Conservation (phyloP, 2,888 invertebrate genomes). For the Julus scandinavius region DNA sequence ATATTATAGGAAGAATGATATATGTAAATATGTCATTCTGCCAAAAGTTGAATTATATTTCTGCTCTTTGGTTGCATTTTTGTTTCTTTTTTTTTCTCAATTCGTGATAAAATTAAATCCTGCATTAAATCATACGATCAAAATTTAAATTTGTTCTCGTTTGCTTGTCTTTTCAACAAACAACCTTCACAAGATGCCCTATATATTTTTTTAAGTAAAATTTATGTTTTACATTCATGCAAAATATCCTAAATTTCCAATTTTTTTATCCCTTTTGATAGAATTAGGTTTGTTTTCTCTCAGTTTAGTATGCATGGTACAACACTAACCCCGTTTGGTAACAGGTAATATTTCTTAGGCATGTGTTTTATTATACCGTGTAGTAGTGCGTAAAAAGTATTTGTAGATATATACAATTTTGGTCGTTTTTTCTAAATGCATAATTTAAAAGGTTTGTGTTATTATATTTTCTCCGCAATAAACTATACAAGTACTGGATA, state of each 20-base stretch:
- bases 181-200: background rate
- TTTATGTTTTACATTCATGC: background rate
- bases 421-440: background rate
- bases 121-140: no score
- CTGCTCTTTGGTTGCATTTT: no score
- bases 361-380: background rate
- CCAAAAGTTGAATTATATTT: no score
- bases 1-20: no score
- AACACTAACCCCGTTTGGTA: background rate
- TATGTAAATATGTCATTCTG: no score
- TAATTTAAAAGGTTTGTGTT: background rate
- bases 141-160: no score
- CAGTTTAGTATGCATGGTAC: background rate
- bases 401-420: background rate
- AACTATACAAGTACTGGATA: background rate
- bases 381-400: background rate
- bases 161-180: no score
- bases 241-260: background rate
- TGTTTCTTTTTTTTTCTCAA: no score
- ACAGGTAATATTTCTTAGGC: background rate
- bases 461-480: background rate
- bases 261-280: background rate
- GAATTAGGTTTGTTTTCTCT: background rate
- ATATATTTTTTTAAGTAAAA: background rate
- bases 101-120: no score